Evolutionary conservation across 2,797 vertebrate genomes (phyloP).

Genomic region (Petrocephalus schoutedeni): DNA sequence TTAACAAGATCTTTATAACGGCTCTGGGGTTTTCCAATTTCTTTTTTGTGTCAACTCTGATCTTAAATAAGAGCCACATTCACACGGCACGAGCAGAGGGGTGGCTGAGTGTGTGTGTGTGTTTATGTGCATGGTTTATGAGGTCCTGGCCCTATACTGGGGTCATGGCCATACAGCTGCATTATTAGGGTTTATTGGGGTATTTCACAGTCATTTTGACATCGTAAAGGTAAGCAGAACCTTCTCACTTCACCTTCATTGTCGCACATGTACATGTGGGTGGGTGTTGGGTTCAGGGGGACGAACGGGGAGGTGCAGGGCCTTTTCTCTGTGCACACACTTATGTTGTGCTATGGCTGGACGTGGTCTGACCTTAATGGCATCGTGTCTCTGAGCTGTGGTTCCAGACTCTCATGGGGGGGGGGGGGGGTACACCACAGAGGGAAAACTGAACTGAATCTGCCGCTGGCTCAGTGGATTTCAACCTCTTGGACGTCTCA

Average conservation of each 20-base stretch:
- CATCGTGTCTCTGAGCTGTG: not conserved
- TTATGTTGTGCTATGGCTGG: not conserved
- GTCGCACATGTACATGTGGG: slow-evolving; percentile 18
- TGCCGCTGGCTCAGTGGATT: not conserved
- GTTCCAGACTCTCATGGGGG: not conserved
- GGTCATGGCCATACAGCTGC: not conserved
- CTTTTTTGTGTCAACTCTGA: slow-evolving; percentile 31
- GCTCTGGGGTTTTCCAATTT: slow-evolving; percentile 37
- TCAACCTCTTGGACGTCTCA: not conserved
- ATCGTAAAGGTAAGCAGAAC: not conserved
- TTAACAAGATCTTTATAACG: slow-evolving; percentile 35
- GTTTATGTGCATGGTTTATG: not conserved
- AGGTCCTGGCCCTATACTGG: not conserved
- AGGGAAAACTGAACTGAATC: not conserved
- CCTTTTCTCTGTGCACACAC: not conserved
- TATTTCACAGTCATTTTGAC: slow-evolving; percentile 22
- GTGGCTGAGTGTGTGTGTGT: not conserved
- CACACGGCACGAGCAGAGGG: not conserved
- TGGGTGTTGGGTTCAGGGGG: not conserved
- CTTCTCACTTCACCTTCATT: not conserved
- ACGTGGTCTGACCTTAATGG: not conserved
- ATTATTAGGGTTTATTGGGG: slow-evolving; percentile 18
- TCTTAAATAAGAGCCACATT: slow-evolving; percentile 37
- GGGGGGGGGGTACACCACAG: not conserved
- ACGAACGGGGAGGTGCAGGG: slow-evolving; percentile 46